Evolutionary conservation across 2,113 vertebrate genomes (phyloP), one percentile per base, ranked within the genome.

Genomic region (Syrrhaptes paradoxus): DNA sequence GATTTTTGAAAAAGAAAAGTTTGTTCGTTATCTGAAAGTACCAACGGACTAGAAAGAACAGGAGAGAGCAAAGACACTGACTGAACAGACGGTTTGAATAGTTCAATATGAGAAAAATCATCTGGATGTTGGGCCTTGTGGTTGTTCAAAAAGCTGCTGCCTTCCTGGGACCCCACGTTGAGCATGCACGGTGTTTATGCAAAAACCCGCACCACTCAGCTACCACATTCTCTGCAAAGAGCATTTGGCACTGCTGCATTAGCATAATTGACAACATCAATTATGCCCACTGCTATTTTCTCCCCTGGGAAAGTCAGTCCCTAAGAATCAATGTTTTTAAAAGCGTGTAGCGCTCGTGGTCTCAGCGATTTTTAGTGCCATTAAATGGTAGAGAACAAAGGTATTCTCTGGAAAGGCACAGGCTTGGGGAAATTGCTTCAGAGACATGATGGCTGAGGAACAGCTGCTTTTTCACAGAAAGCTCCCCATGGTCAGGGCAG

Each of bases 241-340:
- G 77, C 74, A 54, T 49, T 49, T 92, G 83, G 95, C 78, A 63
- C 43, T 2, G 21, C 84, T 82, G 77, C 74, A 70, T 96, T 87
- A 87, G 77, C 78, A 91, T 87, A 96, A 95, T 34, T 88, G 93
- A 93, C 66, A 90, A 46, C 80, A 92, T 89, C 91, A 90, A 41
- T 96, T 94, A 88, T 89, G 83, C 49, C 87, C 89, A 89, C 75
- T 92, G 86, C 91, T 89, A 18, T 29, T 58, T 75, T 84, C 63
- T 73, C 86, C 85, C 61, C 46, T 51, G 20, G 86, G 82, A 91
- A 95, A 84, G 73, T 13, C 85, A 11, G 9, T 87, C 94, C 79
- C 32, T 8, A 58, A 5, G 5, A 94, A 68, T 51, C 74, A 43
- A 36, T 75, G 68, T 66, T 89, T 81, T 66, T 72, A 85, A 70